Conservation (phyloP, 64 coral and sea anemone species). For the Platygyra sinensis region DNA sequence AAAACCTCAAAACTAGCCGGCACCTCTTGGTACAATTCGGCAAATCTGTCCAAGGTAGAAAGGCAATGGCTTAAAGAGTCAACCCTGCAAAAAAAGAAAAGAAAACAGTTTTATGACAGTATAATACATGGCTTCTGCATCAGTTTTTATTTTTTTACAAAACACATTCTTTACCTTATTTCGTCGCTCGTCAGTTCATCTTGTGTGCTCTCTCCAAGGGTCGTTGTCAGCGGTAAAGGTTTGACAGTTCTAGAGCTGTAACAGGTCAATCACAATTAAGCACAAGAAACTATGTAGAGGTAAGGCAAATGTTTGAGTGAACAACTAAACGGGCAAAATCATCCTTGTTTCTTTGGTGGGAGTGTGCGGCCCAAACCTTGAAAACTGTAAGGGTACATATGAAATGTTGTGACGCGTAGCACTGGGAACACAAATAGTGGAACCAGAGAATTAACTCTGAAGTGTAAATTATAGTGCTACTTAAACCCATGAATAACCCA, state of each 20-base stretch:
- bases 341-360: no score
- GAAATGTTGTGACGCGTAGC: no score
- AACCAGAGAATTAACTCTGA: no score
- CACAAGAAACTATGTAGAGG: background rate
- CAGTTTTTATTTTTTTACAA: background rate
- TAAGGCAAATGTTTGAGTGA: no score
- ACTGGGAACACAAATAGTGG: no score
- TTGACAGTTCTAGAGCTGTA: conserved; percentile 2
- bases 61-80: conserved; percentile 68
- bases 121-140: background rate
- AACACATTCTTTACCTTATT: conserved; percentile 6
- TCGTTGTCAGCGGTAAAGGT: conserved; percentile 29
- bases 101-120: background rate
- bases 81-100: conserved; percentile 45
- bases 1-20: conserved; percentile 82
- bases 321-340: no score
- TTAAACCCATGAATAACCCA: no score
- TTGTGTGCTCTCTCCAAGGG: conserved; percentile 17
- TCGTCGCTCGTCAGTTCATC: conserved; percentile 4
- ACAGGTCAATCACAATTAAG: background rate
- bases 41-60: conserved; percentile 60
- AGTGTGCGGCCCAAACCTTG: no score
- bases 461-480: no score
- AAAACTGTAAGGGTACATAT: no score
- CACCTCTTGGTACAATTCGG: conserved; percentile 71